Base-by-base conservation (phyloP, 2,113 vertebrate genomes). In the Oxygymnocypris stewartii region DNA sequence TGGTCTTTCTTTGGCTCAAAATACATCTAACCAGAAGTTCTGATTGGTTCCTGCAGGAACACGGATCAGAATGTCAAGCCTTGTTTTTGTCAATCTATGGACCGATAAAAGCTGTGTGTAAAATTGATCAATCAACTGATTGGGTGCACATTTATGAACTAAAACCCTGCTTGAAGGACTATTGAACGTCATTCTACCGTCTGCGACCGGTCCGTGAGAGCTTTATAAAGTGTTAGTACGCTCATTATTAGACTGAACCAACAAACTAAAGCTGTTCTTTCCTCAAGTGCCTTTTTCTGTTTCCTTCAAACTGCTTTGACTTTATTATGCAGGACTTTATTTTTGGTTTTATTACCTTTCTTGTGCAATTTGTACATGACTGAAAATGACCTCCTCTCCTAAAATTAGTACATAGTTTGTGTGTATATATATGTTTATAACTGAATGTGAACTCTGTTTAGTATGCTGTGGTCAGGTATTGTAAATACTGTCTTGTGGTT, bases 361-460 rank as follows among this genome's bases (percentile, higher is more conserved):
- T 3, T 4, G 11, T 42, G 79, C 54, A 16, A 14, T 63, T 63
- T 4, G 11, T 80, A 63, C 79, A 20, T 47, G 40, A 67, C 59
- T 81, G 79, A 81, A 65, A 23, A 79, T 13, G 23, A n/a, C 35
- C 18, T 7, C 54, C 59, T 81, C 14, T 28, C 14, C n/a, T n/a
- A n/a, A n/a, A n/a, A n/a, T n/a, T n/a, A 28, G 23, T 28, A 25
- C 28, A 44, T 42, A 9, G 13, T 61, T 35, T 42, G 54, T 79
- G 0, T 47, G 3, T 47, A 12, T 49, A 4, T 78, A 23, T 44
- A 7, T 81, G 40, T 81, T 40, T 67, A 20, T 65, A 67, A 81
- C 12, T 81, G 79, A 81, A 81, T 81, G 79, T 81, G n/a, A 81
- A 65, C n/a, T 77, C n/a, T 54, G 9, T 54, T 78, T 14, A 47